Percentiles rank a stretch among this genome's conserved stretches.
Evolutionary conservation across 2,797 vertebrate species (phyloP).

Genomic region (Liasis olivaceus): DNA sequence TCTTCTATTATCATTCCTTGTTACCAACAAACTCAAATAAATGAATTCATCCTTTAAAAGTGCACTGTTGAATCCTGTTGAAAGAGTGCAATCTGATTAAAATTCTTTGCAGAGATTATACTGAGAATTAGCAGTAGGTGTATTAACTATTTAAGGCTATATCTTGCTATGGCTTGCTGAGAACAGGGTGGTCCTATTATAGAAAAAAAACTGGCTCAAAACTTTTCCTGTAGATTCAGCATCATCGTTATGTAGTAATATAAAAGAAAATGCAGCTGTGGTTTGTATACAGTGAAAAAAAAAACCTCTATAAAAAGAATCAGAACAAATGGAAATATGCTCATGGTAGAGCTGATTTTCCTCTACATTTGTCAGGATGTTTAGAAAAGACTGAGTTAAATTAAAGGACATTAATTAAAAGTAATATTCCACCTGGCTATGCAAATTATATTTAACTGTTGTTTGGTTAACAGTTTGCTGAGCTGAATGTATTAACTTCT

Average conservation of each 20-base stretch:
- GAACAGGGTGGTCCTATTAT: background rate
- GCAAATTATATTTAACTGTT: background rate
- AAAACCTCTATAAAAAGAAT: constrained; percentile 2
- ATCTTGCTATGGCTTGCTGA: background rate
- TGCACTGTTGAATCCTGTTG: background rate
- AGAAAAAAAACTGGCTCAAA: background rate
- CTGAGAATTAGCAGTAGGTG: background rate
- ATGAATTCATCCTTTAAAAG: background rate
- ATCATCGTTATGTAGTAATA: background rate
- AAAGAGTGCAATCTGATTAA: background rate
- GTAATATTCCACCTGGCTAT: background rate
- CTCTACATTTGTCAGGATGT: background rate
- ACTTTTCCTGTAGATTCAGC: background rate
- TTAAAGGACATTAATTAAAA: background rate
- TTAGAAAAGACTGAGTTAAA: background rate
- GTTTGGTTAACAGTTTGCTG: background rate
- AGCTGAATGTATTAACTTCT: background rate
- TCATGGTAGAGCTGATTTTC: background rate
- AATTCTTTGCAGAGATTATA: background rate
- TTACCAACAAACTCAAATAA: background rate
- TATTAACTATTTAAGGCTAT: background rate
- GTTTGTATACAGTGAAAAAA: background rate
- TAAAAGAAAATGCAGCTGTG: background rate
- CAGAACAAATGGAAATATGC: background rate
- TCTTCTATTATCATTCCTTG: background rate